These are phyloP conservation scores for Lutraria lutraria DNA, from an alignment of 2,888 invertebrate species.

Conservation along the genomic window DNA sequence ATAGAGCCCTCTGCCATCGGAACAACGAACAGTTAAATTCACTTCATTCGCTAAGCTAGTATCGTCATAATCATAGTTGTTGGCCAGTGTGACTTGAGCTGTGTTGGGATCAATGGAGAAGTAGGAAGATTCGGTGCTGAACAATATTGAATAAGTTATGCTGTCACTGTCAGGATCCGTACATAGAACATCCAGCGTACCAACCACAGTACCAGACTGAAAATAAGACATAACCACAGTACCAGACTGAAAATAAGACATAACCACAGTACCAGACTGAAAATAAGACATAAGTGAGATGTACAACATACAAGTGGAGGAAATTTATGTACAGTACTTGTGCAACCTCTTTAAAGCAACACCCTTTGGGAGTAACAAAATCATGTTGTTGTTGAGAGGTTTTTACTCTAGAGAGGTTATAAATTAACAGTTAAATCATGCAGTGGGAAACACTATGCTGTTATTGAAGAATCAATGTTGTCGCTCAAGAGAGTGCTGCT, in stretches of 20 bases:
- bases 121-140: constrained; percentile 53
- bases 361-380: too few species aligned
- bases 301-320: too few species aligned
- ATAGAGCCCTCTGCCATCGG: constrained; percentile 49
- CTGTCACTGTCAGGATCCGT: constrained; percentile 62
- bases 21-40: constrained; percentile 62
- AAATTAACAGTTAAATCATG: too few species aligned
- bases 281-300: not conserved
- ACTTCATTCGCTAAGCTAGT: constrained; percentile 48
- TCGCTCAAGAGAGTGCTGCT: too few species aligned
- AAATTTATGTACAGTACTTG: too few species aligned
- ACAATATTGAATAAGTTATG: constrained; percentile 55
- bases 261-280: constrained; percentile 54
- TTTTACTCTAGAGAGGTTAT: too few species aligned
- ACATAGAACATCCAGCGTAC: constrained; percentile 49
- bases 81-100: constrained; percentile 42
- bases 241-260: constrained; percentile 44
- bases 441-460: too few species aligned
- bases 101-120: constrained; percentile 54
- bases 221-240: constrained; percentile 31
- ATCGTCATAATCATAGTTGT: constrained; percentile 64
- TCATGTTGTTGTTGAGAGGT: too few species aligned
- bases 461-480: too few species aligned
- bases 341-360: too few species aligned
- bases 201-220: constrained; percentile 56